phyloP scores from a whole-genome alignment of 2,888 invertebrate species.

The Eupeodes latifasciatus region DNA sequence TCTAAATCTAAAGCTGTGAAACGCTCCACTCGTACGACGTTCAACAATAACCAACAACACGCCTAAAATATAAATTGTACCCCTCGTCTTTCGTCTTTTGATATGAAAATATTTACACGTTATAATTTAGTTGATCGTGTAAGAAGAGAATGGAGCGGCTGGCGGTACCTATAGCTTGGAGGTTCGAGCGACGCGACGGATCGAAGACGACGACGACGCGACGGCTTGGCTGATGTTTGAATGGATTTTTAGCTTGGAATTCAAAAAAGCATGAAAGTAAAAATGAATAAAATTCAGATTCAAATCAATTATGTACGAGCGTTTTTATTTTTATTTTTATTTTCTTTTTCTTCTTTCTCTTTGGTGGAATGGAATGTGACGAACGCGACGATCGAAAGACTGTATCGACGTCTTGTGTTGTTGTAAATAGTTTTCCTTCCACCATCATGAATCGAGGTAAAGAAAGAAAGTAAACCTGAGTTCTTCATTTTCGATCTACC shows the following conservation, averaged over 20 bases:
- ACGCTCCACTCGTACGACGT: neutral
- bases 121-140: conserved; percentile 19
- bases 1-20: neutral
- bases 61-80: conserved; percentile 39
- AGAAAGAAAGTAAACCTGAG: conserved; percentile 68
- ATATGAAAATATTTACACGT: conserved; percentile 67
- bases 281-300: conserved; percentile 48
- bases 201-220: neutral
- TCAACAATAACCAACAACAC: conserved; percentile 6
- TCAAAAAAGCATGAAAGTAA: conserved; percentile 69
- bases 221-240: neutral
- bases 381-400: neutral
- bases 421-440: neutral
- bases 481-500: neutral
- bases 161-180: too few species aligned
- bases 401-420: neutral
- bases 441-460: conserved; percentile 18
- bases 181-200: too few species aligned
- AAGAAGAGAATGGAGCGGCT: neutral
- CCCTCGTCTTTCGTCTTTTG: conserved; percentile 6
- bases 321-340: neutral
- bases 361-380: conserved; percentile 48
- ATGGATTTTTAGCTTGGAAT: conserved; percentile 1
- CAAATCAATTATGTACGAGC: conserved; percentile 35
- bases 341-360: conserved; percentile 6